These are phyloP conservation scores for Tichodroma muraria DNA, from an alignment of 2,113 vertebrate genomes.

Conservation along the genomic window DNA sequence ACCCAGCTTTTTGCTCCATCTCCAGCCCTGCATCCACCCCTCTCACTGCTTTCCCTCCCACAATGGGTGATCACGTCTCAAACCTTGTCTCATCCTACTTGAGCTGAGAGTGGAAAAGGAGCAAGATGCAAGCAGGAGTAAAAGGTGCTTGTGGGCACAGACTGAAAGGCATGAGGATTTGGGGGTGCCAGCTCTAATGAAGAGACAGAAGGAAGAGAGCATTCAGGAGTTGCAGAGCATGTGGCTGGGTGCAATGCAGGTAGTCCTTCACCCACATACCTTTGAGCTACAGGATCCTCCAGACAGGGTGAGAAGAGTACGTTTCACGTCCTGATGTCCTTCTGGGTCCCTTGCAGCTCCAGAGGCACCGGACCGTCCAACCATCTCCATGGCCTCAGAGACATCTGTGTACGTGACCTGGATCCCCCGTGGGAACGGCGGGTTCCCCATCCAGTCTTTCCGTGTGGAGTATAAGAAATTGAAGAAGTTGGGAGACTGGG, in stretches of 20 bases:
- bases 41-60: not conserved
- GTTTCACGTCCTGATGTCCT: not conserved
- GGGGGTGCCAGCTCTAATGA: not conserved
- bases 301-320: not conserved
- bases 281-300: not conserved
- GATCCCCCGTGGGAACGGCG: conserved; percentile 94
- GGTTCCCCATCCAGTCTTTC: conserved; percentile 95
- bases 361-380: conserved; percentile 95
- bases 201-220: not conserved
- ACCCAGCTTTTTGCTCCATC: not conserved
- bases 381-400: conserved; percentile 92
- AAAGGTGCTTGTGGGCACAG: not conserved
- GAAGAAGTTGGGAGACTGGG: conserved; percentile 90
- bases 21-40: not conserved
- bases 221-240: not conserved
- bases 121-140: not conserved
- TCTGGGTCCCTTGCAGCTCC: conserved; percentile 76
- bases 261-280: not conserved
- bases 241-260: not conserved
- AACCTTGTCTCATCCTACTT: not conserved
- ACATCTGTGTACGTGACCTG: conserved; percentile 95
- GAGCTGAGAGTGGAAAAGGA: not conserved
- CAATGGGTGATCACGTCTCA: not conserved
- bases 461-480: conserved; percentile 92
- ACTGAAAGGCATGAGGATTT: not conserved